Percentiles rank a stretch among this genome's conserved stretches.
Conservation (phyloP, 1,140 invertebrate genomes). For the Halesus radiatus region DNA sequence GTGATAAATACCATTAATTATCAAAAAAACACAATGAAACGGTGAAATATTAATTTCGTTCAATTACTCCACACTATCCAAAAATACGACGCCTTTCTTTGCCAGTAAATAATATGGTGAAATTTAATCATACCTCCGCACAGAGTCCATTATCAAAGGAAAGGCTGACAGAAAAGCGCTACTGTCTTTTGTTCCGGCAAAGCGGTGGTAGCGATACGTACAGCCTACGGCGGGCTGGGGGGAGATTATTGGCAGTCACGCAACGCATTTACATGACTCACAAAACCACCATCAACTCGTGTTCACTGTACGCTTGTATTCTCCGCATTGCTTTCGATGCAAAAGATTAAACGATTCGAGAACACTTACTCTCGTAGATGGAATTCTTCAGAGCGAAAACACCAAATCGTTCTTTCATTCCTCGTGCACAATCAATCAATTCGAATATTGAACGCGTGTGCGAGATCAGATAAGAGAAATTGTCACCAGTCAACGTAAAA, state of each 20-base stretch:
- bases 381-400: too few species aligned
- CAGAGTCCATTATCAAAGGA: slow-evolving; percentile 31
- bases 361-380: too few species aligned
- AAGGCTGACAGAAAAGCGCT: slow-evolving; percentile 13
- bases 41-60: slow-evolving; percentile 9
- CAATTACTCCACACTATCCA: background rate
- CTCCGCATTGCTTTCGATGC: background rate
- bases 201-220: background rate
- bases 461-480: too few species aligned
- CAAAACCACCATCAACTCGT: background rate
- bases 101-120: background rate
- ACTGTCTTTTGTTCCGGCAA: slow-evolving; percentile 34
- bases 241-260: slow-evolving; percentile 35
- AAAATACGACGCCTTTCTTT: slow-evolving; percentile 4
- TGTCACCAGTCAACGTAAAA: too few species aligned
- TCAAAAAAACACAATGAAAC: background rate
- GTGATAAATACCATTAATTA: too few species aligned
- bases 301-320: background rate
- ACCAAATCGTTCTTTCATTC: too few species aligned
- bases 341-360: background rate
- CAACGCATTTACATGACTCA: slow-evolving; percentile 14
- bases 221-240: background rate
- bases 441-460: too few species aligned
- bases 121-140: slow-evolving; percentile 19
- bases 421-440: too few species aligned